Conservation (phyloP, 2,888 invertebrate species). For the Habrosyne pyritoides region DNA sequence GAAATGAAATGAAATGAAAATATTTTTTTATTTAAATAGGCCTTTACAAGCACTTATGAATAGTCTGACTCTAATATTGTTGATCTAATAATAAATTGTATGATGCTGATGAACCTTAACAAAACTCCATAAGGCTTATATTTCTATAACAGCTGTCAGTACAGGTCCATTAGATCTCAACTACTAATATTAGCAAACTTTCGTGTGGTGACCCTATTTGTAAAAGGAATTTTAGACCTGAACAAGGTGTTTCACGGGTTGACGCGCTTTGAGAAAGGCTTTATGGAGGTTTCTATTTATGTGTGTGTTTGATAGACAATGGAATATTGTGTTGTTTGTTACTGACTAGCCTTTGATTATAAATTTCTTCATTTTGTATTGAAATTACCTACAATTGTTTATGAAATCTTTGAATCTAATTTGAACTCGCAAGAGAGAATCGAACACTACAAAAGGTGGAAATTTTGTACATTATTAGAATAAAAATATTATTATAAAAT, state of each 20-base stretch:
- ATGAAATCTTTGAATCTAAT: neutral
- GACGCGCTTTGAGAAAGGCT: constrained; percentile 6
- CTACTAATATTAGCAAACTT: neutral
- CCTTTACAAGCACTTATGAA: too few relatives aligned
- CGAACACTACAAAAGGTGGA: neutral
- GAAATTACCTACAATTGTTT: neutral
- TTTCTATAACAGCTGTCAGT: too few relatives aligned
- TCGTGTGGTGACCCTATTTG: neutral
- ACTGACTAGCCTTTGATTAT: neutral
- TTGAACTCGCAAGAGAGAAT: too few relatives aligned
- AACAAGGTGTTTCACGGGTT: constrained; percentile 5
- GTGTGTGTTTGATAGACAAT: neutral
- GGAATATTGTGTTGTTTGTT: neutral
- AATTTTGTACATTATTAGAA: too few relatives aligned
- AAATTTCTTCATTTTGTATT: neutral
- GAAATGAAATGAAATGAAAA: too few relatives aligned
- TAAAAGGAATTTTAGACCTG: neutral
- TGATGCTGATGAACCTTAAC: too few relatives aligned
- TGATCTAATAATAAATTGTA: too few relatives aligned
- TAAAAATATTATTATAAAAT: too few relatives aligned
- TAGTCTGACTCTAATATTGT: too few relatives aligned
- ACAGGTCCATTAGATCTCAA: neutral
- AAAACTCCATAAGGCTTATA: too few relatives aligned
- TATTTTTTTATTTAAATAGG: too few relatives aligned
- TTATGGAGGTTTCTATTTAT: neutral